These are phyloP conservation scores for Ernsta delagoae DNA, from an alignment of 2,888 invertebrate genomes.

Conservation along the genomic window DNA sequence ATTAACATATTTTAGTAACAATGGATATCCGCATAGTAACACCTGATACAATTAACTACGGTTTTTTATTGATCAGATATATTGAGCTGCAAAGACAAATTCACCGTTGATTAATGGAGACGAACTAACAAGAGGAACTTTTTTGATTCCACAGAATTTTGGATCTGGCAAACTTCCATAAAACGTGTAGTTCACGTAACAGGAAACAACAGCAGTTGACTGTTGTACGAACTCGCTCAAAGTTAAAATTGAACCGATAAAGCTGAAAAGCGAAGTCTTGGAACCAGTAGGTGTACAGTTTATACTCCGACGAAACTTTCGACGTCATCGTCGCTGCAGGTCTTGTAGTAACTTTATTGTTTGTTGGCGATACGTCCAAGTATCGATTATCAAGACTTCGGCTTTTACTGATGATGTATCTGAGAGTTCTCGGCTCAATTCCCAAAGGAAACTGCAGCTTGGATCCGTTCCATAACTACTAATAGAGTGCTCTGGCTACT, in stretches of 20 bases:
- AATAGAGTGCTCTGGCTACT: not conserved
- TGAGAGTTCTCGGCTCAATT: too few species aligned
- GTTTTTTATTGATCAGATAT: too few species aligned
- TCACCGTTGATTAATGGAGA: too few species aligned
- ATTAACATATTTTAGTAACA: too few species aligned
- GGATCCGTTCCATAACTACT: not conserved
- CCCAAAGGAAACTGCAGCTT: too few species aligned
- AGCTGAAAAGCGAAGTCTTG: constrained; percentile 6
- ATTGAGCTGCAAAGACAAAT: too few species aligned
- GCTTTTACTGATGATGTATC: too few species aligned
- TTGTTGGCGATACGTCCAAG: too few species aligned
- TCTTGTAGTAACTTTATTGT: constrained; percentile 1
- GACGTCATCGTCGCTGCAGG: not conserved
- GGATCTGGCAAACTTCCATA: constrained; percentile 1
- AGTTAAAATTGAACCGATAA: constrained; percentile 27
- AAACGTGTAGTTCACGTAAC: not conserved
- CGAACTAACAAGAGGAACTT: not conserved
- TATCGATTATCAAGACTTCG: too few species aligned
- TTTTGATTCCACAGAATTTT: not conserved
- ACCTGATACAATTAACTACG: too few species aligned
- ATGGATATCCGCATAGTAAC: too few species aligned
- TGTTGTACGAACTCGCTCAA: constrained; percentile 8
- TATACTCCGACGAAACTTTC: not conserved
- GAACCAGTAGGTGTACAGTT: not conserved
- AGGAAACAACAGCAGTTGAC: constrained; percentile 9